These are phyloP conservation scores for Buceros bicornis DNA, from an alignment of 2,797 vertebrate species.

Conservation along the genomic window DNA sequence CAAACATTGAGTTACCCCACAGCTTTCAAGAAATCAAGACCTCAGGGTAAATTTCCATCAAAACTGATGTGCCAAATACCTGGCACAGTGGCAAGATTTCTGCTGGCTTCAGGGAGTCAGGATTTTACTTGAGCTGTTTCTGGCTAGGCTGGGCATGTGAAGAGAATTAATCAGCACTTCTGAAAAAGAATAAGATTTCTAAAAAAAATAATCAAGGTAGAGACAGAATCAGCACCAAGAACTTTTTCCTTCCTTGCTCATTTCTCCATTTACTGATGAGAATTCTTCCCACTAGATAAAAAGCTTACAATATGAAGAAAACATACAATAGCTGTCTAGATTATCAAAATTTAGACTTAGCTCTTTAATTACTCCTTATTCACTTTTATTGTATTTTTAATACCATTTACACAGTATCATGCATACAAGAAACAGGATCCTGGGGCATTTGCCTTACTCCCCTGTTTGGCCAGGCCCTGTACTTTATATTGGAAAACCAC, in stretches of 20 bases:
- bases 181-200: neutral
- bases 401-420: neutral
- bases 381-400: neutral
- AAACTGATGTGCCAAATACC: neutral
- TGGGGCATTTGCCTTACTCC: neutral
- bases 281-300: neutral
- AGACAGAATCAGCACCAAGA: neutral
- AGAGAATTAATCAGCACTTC: conserved; percentile 13
- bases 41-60: conserved; percentile 27
- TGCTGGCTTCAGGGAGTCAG: neutral
- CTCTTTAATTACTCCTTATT: neutral
- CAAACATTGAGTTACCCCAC: neutral
- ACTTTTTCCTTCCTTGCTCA: neutral
- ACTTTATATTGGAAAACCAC: neutral
- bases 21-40: conserved; percentile 13
- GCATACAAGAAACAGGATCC: neutral
- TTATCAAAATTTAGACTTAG: neutral
- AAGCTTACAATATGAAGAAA: neutral
- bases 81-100: neutral
- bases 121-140: neutral
- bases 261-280: neutral
- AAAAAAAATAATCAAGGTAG: neutral
- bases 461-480: neutral
- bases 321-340: neutral
- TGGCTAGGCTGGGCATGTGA: neutral